Conservation (phyloP, 2,888 invertebrate genomes). For the Thera britannica region DNA sequence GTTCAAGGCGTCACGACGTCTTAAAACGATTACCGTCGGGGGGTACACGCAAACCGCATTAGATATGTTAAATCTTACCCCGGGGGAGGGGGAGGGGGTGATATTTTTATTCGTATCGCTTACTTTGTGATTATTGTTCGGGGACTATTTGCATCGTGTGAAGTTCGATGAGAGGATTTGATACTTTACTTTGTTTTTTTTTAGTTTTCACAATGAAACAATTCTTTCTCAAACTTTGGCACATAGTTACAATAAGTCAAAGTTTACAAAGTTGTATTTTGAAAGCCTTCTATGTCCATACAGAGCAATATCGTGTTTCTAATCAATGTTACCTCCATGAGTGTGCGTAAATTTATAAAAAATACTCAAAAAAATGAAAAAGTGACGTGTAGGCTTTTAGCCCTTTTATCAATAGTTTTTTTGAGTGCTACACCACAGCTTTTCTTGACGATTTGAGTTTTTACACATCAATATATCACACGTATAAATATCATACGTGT, state of each 20-base stretch:
- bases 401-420: neutral
- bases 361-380: too few species aligned
- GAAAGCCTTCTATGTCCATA: too few species aligned
- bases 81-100: conserved; percentile 58
- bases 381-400: too few species aligned
- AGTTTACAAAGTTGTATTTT: too few species aligned
- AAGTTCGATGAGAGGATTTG: conserved; percentile 45
- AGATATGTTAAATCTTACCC: conserved; percentile 81
- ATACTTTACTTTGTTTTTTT: conserved; percentile 34
- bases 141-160: conserved; percentile 74
- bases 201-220: neutral
- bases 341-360: too few species aligned
- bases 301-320: too few species aligned
- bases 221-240: too few species aligned
- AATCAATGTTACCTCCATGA: too few species aligned
- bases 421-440: neutral
- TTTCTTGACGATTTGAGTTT: neutral
- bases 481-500: too few species aligned
- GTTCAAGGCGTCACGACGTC: conserved; percentile 56
- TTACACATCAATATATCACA: neutral
- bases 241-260: too few species aligned
- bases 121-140: conserved; percentile 82
- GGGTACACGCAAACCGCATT: conserved; percentile 83
- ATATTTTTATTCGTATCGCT: conserved; percentile 83
- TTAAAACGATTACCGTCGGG: conserved; percentile 80